Evolutionary conservation across 2,888 invertebrate genomes (phyloP), one percentile per base, ranked within the genome.

Genomic region (Lysandra bellargus): DNA sequence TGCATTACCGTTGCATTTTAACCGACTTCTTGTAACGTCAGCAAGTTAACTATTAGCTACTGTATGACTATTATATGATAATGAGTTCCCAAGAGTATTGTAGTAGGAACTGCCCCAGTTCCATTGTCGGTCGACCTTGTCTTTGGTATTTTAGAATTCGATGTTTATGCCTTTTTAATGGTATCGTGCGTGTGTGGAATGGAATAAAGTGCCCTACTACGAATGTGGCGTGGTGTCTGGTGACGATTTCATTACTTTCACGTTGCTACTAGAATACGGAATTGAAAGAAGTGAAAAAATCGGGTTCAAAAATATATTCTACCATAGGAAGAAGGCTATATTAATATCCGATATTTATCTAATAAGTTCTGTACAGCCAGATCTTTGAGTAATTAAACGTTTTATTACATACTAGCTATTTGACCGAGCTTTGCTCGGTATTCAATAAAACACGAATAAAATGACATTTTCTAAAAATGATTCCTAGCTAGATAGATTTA

Each of bases 71-170:
- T 76, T 76, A 30, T 76, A 76, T 76, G 57, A 12, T 76, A 76
- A 76, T 76, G 53, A 76, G 76, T 23, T 76, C 76, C 57, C 76
- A 76, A 57, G 76, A 30, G 76, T 23, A 75, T 75, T 75, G 75
- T 75, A 44, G 44, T 44, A 44, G 75, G 75, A 23, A 75, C 49
- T 75, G 76, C 30, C 57, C 76, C 57, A 53, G 30, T 76, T 76
- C 53, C 33, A 76, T 57, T 76, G 76, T 76, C 33, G 33, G 76
- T 1, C 75, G 76, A 53, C 76, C 76, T 76, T 76, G 76, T 76
- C 53, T 76, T 17, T 76, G 76, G 76, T 76, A 75, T 75, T 44
- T 75, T 49, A 49, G 75, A 23, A 44, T 75, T 75, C 69, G 69
- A 69, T 49, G 75, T 75, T 75, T 75, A 75, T 75, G 75, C 69